phyloP scores from a whole-genome alignment of 2,797 vertebrate species.

The Schizopygopsis malacanthus region DNA sequence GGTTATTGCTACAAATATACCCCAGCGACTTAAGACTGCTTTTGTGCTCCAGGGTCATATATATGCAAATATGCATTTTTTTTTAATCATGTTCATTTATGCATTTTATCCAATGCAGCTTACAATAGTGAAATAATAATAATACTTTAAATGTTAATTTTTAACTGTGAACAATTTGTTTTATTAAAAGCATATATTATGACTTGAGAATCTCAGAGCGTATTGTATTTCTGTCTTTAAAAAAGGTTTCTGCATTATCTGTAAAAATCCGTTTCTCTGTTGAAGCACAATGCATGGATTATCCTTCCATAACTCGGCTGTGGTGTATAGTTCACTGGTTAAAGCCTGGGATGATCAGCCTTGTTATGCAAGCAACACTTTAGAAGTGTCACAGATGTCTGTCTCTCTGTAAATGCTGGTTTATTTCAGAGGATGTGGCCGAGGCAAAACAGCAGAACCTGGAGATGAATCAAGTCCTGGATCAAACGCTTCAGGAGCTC shows the following conservation, averaged over 20 bases:
- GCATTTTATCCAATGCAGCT: background rate
- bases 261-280: background rate
- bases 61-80: background rate
- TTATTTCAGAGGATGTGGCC: constrained; percentile 83
- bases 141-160: background rate
- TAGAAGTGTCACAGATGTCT: background rate
- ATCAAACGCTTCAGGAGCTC: constrained; percentile 92
- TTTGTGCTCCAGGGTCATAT: background rate
- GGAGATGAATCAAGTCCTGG: constrained; percentile 89
- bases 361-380: background rate
- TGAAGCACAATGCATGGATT: background rate
- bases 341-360: background rate
- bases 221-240: background rate
- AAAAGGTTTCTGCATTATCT: background rate
- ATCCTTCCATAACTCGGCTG: background rate
- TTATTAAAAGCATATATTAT: background rate
- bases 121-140: background rate
- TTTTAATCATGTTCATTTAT: no score
- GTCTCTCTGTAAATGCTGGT: background rate
- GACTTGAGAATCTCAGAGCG: background rate
- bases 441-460: constrained; percentile 88
- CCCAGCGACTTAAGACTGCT: no score
- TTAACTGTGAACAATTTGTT: no score
- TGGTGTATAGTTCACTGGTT: background rate
- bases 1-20: no score